Conservation (phyloP, 1,140 invertebrate genomes). For the Anastatus disparis region DNA sequence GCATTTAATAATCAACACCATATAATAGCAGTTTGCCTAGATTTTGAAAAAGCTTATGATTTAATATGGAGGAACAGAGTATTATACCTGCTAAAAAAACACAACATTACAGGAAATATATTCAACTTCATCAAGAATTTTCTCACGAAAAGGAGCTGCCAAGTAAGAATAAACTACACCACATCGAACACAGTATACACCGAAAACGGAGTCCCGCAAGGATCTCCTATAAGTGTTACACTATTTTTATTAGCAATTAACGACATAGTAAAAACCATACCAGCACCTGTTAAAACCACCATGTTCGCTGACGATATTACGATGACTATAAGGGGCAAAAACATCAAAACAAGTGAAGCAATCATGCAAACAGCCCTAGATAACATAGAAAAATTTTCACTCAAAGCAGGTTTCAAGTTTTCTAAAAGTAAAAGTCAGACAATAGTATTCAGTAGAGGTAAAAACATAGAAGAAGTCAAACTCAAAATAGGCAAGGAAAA, state of each 20-base stretch:
- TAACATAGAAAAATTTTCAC: neutral
- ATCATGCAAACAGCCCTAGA: neutral
- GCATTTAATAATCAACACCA: slow-evolving; percentile 42
- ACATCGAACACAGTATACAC: too few species aligned
- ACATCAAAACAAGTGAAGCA: slow-evolving; percentile 2
- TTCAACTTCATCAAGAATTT: slow-evolving; percentile 39
- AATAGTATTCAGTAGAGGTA: neutral
- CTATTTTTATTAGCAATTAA: slow-evolving; percentile 1
- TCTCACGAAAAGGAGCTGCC: slow-evolving; percentile 17
- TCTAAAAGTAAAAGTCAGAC: neutral
- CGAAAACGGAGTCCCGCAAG: neutral
- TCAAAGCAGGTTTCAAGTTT: neutral
- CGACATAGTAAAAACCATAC: neutral
- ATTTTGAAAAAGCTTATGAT: slow-evolving; percentile 51
- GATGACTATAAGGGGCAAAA: neutral
- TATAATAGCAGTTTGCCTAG: slow-evolving; percentile 43
- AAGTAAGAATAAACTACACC: neutral
- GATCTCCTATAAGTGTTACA: neutral
- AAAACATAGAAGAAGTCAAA: neutral
- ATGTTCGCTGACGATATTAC: neutral
- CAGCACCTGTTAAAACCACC: neutral
- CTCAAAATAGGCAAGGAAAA: too few species aligned
- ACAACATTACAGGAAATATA: slow-evolving; percentile 37
- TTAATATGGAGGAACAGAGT: slow-evolving; percentile 29
- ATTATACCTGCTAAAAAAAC: slow-evolving; percentile 30